These are phyloP conservation scores for Hylaeus anthracinus DNA, from an alignment of 1,140 invertebrate genomes.

Conservation along the genomic window DNA sequence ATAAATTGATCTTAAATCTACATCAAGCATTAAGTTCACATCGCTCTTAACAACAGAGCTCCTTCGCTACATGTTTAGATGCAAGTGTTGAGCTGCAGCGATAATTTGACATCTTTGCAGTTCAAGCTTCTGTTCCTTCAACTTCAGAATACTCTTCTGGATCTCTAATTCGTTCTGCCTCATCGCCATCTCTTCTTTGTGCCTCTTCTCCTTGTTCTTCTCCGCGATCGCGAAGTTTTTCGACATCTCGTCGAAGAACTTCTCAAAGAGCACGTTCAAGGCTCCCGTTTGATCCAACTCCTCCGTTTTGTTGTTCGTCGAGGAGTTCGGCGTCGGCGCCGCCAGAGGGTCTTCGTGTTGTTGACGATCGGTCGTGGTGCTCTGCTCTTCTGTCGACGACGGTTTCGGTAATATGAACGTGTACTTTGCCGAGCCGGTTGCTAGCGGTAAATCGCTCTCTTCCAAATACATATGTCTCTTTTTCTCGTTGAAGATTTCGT, in stretches of 20 bases:
- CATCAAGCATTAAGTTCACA: no score
- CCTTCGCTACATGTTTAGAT: conserved; percentile 48
- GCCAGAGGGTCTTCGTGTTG: conserved; percentile 38
- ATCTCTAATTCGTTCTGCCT: conserved; percentile 65
- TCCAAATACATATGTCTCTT: conserved; percentile 65
- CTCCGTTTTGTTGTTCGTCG: conserved; percentile 19
- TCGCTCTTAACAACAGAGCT: no score
- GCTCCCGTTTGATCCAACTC: conserved; percentile 22
- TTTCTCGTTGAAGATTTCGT: conserved; percentile 72
- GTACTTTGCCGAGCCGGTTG: conserved; percentile 48
- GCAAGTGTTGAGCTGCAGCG: conserved; percentile 63
- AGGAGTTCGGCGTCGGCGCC: background rate
- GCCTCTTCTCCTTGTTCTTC: conserved; percentile 69
- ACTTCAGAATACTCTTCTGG: conserved; percentile 64
- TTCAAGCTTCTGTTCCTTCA: conserved; percentile 70
- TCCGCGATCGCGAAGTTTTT: conserved; percentile 61
- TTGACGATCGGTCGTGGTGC: background rate
- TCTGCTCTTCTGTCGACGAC: background rate
- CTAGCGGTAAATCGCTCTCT: conserved; percentile 53
- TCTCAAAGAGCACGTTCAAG: conserved; percentile 50
- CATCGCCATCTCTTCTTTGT: conserved; percentile 70
- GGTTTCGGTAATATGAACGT: conserved; percentile 53
- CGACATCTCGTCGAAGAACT: conserved; percentile 56
- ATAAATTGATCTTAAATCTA: no score
- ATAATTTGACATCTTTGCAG: conserved; percentile 63